A percentile compares a stretch with the other conserved stretches of the same genome.
Evolutionary conservation across 1,140 invertebrate genomes (phyloP).

Genomic region (Caenorhabditis briggsae): DNA sequence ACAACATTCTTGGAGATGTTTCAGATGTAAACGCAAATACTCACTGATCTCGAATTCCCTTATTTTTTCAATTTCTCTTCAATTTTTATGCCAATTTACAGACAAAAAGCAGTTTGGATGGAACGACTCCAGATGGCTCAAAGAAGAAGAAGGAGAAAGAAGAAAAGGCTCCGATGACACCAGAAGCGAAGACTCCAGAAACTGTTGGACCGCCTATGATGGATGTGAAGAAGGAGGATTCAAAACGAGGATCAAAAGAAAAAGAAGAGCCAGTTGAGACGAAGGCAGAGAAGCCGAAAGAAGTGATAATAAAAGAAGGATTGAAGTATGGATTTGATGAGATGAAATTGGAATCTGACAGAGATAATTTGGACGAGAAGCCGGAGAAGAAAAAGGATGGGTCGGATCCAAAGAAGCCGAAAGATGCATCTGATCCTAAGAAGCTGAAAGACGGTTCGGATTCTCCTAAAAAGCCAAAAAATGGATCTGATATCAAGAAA

Average conservation of each 20-base stretch:
- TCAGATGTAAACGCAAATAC: not conserved
- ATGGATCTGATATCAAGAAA: no score
- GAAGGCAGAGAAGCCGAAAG: not conserved
- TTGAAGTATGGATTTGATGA: not conserved
- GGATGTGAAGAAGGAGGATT: not conserved
- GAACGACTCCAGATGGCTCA: not conserved
- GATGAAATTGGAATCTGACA: not conserved
- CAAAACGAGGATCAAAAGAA: not conserved
- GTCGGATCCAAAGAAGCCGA: not conserved
- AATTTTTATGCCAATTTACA: not conserved
- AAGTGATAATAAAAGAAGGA: not conserved
- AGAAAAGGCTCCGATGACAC: no score
- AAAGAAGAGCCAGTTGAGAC: not conserved
- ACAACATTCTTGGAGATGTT: not conserved
- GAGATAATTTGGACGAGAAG: slow-evolving; percentile 16
- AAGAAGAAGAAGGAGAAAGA: not conserved
- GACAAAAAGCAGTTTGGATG: not conserved
- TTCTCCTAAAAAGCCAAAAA: no score
- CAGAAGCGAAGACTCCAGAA: slow-evolving; percentile 14
- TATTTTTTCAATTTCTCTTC: not conserved
- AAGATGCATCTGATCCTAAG: no score
- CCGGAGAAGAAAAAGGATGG: not conserved
- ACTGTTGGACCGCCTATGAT: not conserved
- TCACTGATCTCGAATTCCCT: not conserved
- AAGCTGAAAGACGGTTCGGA: no score